Base-by-base conservation (phyloP, 2,888 invertebrate species). In the Theretra japonica region DNA sequence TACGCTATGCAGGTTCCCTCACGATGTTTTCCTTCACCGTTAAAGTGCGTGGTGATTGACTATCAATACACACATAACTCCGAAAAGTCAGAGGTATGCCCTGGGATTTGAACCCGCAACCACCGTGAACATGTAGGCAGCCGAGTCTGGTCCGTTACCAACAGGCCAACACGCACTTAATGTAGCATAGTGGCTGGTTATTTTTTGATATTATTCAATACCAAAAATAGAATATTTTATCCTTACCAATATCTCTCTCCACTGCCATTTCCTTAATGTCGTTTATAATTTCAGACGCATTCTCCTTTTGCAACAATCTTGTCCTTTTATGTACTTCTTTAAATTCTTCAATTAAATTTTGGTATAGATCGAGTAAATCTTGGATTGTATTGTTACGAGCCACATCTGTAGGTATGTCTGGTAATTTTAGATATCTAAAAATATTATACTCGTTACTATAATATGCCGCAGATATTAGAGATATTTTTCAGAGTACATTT, bases 191-290 rank as follows among this genome's bases (percentile, higher is more conserved):
- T 41, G 11, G 41, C 41, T 41, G 11, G 11, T 28, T 28, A 28
- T 28, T 28, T 28, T n/a, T n/a, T n/a, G n/a, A n/a, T n/a, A n/a
- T n/a, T n/a, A n/a, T n/a, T 11, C 3, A 11, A 41, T 41, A 15
- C 15, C 4, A 0, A 15, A 41, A 15, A 41, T 28, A 28, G 15
- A 41, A 11, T 1, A 1, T 28, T 7, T 7, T 50, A n/a, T 50
- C 94, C 86, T 95, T 86, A 86, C 97, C 96, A 80, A 97, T 97
- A 80, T 97, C 97, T 85, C 96, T 96, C 86, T 98, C 98, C 71
- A 97, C 96, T 76, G 97, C 97, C 97, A 98, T 98, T 75, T 97
- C 96, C 79, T 96, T 96, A 70, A 98, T 96, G 86, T 98, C 98
- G 77, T 96, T 96, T 79, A 97, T 96, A 73, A 98, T 96, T 91